phyloP scores from a whole-genome alignment of 2,113 vertebrate genomes.

The Lethenteron reissneri region DNA sequence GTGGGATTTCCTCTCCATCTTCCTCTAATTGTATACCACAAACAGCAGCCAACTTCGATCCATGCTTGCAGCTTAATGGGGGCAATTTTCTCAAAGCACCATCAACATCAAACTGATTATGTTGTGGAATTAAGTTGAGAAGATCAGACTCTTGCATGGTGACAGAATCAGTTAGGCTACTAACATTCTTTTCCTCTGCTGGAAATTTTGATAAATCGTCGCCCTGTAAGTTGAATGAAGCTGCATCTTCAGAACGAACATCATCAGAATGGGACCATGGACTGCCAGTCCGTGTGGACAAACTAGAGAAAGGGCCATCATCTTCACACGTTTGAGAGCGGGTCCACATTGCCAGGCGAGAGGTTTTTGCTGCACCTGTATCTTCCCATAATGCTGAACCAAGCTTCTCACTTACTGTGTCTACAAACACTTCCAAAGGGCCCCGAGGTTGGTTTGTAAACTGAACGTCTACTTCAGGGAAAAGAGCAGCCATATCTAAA shows the following conservation, averaged over 20 bases:
- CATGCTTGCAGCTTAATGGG: conserved; percentile 51
- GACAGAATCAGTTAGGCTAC: conserved; percentile 56
- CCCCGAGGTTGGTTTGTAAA: background rate
- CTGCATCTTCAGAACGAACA: conserved; percentile 88
- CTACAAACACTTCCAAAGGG: background rate
- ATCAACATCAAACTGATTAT: conserved; percentile 38
- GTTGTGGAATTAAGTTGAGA: conserved; percentile 67
- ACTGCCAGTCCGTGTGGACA: conserved; percentile 96
- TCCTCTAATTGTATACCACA: conserved; percentile 89
- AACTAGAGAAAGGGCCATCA: conserved; percentile 97
- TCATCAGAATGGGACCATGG: conserved; percentile 98
- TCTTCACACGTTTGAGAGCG: conserved; percentile 99
- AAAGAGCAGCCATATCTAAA: background rate
- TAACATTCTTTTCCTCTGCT: conserved; percentile 51
- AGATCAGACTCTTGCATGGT: conserved; percentile 75
- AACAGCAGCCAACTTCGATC: conserved; percentile 89
- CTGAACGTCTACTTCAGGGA: background rate
- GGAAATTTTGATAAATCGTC: conserved; percentile 60
- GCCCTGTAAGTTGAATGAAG: conserved; percentile 32
- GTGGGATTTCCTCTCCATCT: conserved; percentile 33
- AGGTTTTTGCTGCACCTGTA: conserved; percentile 77
- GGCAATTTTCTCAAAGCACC: conserved; percentile 37
- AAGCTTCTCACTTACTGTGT: conserved; percentile 3
- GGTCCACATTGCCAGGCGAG: conserved; percentile 99
- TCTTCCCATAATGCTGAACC: conserved; percentile 32